Percentiles rank a stretch among this genome's conserved stretches.
These are phyloP conservation scores for Plutella xylostella DNA, from an alignment of 2,888 invertebrate species.

Conservation along the genomic window DNA sequence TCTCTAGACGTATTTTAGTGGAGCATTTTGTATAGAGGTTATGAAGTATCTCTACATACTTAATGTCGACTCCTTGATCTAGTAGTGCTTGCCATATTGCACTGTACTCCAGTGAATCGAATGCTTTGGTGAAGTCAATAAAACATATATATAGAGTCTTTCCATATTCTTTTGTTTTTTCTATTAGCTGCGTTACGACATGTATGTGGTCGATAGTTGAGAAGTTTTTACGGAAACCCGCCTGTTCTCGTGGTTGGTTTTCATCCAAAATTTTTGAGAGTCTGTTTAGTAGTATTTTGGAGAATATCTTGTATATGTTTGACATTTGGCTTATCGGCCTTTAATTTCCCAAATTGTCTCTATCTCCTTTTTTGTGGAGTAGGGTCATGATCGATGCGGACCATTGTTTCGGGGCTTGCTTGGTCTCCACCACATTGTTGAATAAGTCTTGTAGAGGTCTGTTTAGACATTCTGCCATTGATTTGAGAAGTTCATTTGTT, in stretches of 20 bases:
- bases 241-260: conserved; percentile 11
- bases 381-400: not conserved
- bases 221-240: conserved; percentile 10
- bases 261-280: conserved; percentile 9
- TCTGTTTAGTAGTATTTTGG: conserved; percentile 9
- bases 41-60: not conserved
- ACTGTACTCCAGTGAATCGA: too few relatives aligned
- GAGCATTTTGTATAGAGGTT: not conserved
- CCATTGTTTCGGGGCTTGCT: too few relatives aligned
- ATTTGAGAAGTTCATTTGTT: too few relatives aligned
- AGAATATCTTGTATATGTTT: conserved; percentile 12
- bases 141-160: conserved; percentile 6
- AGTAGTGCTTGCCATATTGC: conserved; percentile 3
- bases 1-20: not conserved
- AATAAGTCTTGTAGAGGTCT: too few relatives aligned
- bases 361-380: conserved; percentile 1
- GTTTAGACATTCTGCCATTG: too few relatives aligned
- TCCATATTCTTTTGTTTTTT: too few relatives aligned
- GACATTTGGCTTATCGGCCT: conserved; percentile 13
- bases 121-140: too few relatives aligned
- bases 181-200: too few relatives aligned
- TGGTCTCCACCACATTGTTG: too few relatives aligned
- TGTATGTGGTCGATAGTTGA: too few relatives aligned
- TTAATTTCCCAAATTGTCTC: conserved; percentile 6
- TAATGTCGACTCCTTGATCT: conserved; percentile 4